phyloP scores from a whole-genome alignment of 2,888 invertebrate species.

The Zaprionus lineosus region DNA sequence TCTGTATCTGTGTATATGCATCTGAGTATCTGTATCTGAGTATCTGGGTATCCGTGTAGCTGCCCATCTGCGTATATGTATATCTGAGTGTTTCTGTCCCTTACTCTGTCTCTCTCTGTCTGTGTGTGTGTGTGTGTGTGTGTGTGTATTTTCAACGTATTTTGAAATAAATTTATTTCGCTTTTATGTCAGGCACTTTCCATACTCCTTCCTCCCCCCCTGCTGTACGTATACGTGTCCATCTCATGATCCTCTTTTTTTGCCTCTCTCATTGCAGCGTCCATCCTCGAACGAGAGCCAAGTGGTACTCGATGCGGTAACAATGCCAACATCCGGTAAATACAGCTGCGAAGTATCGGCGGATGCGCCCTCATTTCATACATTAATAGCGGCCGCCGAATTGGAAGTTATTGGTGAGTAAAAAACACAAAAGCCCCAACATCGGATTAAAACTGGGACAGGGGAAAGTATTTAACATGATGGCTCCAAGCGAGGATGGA shows the following conservation, averaged over 20 bases:
- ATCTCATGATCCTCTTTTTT: too few relatives aligned
- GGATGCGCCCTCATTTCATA: slow-evolving; percentile 83
- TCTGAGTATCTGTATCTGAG: slow-evolving; percentile 1
- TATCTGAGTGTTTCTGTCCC: slow-evolving; percentile 20
- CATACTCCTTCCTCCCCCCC: background rate
- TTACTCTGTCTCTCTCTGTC: slow-evolving; percentile 35
- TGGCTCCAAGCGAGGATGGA: too few relatives aligned
- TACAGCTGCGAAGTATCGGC: slow-evolving; percentile 83
- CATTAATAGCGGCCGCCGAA: slow-evolving; percentile 82
- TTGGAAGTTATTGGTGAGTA: slow-evolving; percentile 83
- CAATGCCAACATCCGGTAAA: slow-evolving; percentile 81
- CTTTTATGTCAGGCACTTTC: slow-evolving; percentile 35
- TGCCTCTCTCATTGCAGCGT: slow-evolving; percentile 56
- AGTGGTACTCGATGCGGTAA: slow-evolving; percentile 80
- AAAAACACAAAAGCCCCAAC: slow-evolving; percentile 20
- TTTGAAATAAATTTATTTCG: slow-evolving; percentile 50
- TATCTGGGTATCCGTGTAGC: slow-evolving; percentile 19
- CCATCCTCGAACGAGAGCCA: slow-evolving; percentile 82
- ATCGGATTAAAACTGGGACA: slow-evolving; percentile 9
- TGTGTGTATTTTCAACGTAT: slow-evolving; percentile 30
- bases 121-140: slow-evolving; percentile 5
- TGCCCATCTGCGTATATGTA: background rate
- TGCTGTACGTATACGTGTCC: too few relatives aligned
- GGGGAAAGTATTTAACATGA: slow-evolving; percentile 13
- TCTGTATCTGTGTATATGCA: slow-evolving; percentile 20